A percentile compares a stretch with the other conserved stretches of the same genome.
Conservation (phyloP, 1,140 invertebrate genomes). For the Belonocnema kinseyi region DNA sequence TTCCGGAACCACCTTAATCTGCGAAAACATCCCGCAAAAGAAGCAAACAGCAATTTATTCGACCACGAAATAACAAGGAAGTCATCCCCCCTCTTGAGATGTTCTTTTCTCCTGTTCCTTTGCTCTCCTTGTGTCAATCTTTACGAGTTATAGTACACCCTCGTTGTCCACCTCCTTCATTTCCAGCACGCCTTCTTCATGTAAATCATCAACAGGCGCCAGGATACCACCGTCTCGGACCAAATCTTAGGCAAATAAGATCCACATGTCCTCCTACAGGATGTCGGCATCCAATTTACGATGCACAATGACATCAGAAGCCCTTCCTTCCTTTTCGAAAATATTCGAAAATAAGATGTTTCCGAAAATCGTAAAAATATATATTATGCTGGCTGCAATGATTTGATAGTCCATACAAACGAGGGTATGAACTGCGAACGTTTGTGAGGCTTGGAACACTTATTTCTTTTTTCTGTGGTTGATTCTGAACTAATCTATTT, state of each 20-base stretch:
- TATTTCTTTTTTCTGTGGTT: too few relatives aligned
- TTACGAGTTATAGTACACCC: constrained; percentile 13
- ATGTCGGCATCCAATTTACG: constrained; percentile 51
- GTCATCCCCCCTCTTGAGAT: constrained; percentile 36
- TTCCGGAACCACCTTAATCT: constrained; percentile 47
- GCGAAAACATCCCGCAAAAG: constrained; percentile 60
- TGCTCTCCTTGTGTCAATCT: constrained; percentile 3
- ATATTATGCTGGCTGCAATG: neutral
- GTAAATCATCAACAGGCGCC: constrained; percentile 66
- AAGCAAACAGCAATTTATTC: constrained; percentile 66
- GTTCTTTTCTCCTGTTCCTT: neutral
- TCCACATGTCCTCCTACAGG: constrained; percentile 57
- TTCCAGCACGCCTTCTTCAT: constrained; percentile 50
- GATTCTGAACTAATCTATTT: too few relatives aligned
- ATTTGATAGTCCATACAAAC: too few relatives aligned
- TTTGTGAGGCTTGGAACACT: too few relatives aligned
- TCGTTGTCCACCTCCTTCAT: neutral
- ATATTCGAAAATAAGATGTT: neutral
- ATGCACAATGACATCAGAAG: constrained; percentile 27
- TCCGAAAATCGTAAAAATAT: constrained; percentile 28
- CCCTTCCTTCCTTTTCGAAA: neutral
- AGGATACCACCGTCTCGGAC: constrained; percentile 59
- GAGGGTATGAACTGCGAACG: too few relatives aligned
- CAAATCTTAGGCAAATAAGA: constrained; percentile 68
- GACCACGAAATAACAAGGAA: constrained; percentile 65